Base-by-base conservation (phyloP, 2,888 invertebrate genomes). In the Acleris holmiana region DNA sequence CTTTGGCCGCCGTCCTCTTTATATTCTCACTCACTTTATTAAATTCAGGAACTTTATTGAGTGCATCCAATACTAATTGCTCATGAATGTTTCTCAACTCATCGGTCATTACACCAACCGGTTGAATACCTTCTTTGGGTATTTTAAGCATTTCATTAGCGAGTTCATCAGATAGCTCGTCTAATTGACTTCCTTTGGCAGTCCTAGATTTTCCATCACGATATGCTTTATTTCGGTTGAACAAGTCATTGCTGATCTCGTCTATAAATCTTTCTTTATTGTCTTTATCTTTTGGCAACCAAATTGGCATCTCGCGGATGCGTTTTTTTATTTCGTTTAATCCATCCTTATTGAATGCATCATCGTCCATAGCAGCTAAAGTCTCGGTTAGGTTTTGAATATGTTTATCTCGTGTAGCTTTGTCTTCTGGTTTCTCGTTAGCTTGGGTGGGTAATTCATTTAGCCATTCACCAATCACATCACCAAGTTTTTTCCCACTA, bases 261-360 rank as follows among this genome's bases (percentile, higher is more conserved):
- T 74, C 68, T 66, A 73, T 80, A 46, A 83, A 76, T 3, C 18
- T 46, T 2, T 74, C 46, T 2, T 74, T 67, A 50, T 71, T 68
- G 2, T 80, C 75, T 5, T 64, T 19, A 57, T 76, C 71, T 21
- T 64, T 72, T 7, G 82, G 80, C 25, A 67, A 68, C 85, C 85
- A 84, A 67, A 86, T 78, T 0, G 83, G 81, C 44, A 83, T 69
- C 21, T 65, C 67, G 15, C 74, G 67, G 4, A 85, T 46, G 23
- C 72, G 79, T 35, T 64, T 66, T 25, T 62, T 59, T 3, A 83
- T 75, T 53, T 71, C 72, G 6, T 70, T 68, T 54, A 59, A 73
- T 4, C 69, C 75, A 59, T 68, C 74, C 3, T 71, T 66, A 18
- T 72, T 61, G 19, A 75, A 78, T 1, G 70, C 59, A 29, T 76